These are phyloP conservation scores for Drosophila affinis DNA, from an alignment of 2,888 invertebrate species.

Conservation along the genomic window DNA sequence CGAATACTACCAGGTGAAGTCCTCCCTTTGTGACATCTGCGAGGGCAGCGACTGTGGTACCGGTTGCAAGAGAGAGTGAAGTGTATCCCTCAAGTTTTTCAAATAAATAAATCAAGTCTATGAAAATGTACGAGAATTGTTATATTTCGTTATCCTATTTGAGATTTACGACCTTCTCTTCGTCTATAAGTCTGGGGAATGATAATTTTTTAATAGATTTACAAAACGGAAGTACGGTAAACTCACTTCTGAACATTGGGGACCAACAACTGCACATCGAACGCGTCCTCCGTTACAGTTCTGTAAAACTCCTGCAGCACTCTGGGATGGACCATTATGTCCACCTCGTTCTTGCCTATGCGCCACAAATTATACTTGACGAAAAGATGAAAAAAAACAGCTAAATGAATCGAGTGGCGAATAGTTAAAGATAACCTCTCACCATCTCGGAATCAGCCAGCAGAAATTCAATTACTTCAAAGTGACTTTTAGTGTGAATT, in stretches of 20 bases:
- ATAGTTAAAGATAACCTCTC: not conserved
- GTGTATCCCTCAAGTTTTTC: too few species aligned
- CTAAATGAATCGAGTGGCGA: rapidly evolving
- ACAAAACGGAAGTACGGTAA: not conserved
- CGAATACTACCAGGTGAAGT: constrained; percentile 82
- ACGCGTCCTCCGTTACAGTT: constrained; percentile 2
- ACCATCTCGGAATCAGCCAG: constrained; percentile 30
- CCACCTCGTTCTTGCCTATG: constrained; percentile 6
- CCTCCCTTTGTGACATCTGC: constrained; percentile 93
- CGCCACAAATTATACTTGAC: constrained; percentile 51
- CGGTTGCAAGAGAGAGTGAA: constrained; percentile 66
- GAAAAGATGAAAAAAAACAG: not conserved
- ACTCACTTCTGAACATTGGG: constrained; percentile 52
- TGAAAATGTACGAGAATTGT: not conserved
- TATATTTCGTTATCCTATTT: not conserved
- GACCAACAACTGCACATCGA: constrained; percentile 33
- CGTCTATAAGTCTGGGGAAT: not conserved
- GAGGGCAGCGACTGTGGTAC: constrained; percentile 86
- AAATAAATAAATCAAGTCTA: constrained; percentile 20
- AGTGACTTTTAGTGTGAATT: constrained; percentile 15
- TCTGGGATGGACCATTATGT: constrained; percentile 44
- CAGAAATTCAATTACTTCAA: constrained; percentile 23
- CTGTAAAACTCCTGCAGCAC: constrained; percentile 19
- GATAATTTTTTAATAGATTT: not conserved
- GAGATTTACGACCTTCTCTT: not conserved